A percentile compares a stretch with the other conserved stretches of the same genome.
Evolutionary conservation across 2,113 vertebrate genomes (phyloP).

Genomic region (Silurus meridionalis): DNA sequence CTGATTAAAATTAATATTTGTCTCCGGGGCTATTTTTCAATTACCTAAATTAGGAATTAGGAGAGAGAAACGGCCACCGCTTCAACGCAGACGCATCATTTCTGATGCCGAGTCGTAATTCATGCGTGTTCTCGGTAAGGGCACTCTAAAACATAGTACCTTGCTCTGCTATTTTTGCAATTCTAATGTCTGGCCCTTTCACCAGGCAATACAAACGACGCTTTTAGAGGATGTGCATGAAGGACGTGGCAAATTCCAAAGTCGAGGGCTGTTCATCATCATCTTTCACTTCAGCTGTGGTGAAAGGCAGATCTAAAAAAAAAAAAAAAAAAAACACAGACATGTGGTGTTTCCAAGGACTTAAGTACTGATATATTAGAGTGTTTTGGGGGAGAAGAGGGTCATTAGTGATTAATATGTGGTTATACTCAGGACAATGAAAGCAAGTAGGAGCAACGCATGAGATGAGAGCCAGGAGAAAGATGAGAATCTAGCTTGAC

Average conservation of each 20-base stretch:
- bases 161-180: constrained; percentile 64
- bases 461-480: constrained; percentile 35
- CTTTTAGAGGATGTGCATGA: constrained; percentile 60
- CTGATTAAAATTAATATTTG: constrained; percentile 40
- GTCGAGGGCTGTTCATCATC: constrained; percentile 68
- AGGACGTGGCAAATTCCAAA: constrained; percentile 66
- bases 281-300: constrained; percentile 41
- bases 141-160: constrained; percentile 21
- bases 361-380: constrained; percentile 9
- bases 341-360: background rate
- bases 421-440: constrained; percentile 53
- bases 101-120: background rate
- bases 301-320: background rate
- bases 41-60: constrained; percentile 32
- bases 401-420: constrained; percentile 59
- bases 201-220: constrained; percentile 62
- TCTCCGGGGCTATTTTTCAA: constrained; percentile 45
- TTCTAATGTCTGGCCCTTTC: constrained; percentile 64
- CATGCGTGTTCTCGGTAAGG: constrained; percentile 40
- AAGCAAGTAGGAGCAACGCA: constrained; percentile 52
- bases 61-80: constrained; percentile 18
- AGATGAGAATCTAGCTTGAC: background rate
- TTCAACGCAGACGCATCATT: constrained; percentile 18
- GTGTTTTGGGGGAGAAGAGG: background rate
- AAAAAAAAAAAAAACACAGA: background rate